Evolutionary conservation across 2,888 invertebrate genomes (phyloP).

Genomic region (Volucella zonaria): DNA sequence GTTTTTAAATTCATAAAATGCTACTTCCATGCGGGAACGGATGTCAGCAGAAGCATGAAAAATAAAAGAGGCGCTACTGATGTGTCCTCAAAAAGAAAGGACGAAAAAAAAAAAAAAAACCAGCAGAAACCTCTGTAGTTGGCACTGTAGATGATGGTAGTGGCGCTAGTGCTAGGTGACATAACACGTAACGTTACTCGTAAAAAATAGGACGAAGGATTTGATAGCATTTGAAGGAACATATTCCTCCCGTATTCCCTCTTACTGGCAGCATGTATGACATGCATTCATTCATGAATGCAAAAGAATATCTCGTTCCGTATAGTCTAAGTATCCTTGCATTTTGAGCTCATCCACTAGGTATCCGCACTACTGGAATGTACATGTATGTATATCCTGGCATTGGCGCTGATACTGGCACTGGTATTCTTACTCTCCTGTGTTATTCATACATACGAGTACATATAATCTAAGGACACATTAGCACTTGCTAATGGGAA

Average conservation of each 20-base stretch:
- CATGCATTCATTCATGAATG: constrained; percentile 71
- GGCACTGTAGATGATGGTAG: not conserved
- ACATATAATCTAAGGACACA: constrained; percentile 64
- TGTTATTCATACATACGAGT: constrained; percentile 7
- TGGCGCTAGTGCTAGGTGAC: not conserved
- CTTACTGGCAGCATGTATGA: constrained; percentile 40
- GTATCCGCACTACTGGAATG: constrained; percentile 4
- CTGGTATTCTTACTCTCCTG: not conserved
- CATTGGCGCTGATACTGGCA: too few relatives aligned
- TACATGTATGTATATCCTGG: too few relatives aligned
- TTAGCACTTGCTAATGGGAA: constrained; percentile 71
- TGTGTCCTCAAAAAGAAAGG: not conserved
- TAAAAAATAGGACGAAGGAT: constrained; percentile 64
- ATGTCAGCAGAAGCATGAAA: constrained; percentile 71
- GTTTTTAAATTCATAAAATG: constrained; percentile 71
- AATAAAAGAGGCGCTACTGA: constrained; percentile 52
- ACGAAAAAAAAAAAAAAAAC: too few relatives aligned
- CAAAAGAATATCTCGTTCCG: constrained; percentile 46
- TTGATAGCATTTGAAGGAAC: constrained; percentile 62
- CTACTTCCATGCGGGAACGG: constrained; percentile 56
- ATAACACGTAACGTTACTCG: constrained; percentile 8
- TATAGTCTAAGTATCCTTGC: constrained; percentile 51
- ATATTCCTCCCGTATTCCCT: constrained; percentile 37
- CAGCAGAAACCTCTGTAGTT: not conserved
- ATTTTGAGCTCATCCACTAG: constrained; percentile 57